Conservation (phyloP, 2,113 vertebrate species). For the Xyliphius kryptos region DNA sequence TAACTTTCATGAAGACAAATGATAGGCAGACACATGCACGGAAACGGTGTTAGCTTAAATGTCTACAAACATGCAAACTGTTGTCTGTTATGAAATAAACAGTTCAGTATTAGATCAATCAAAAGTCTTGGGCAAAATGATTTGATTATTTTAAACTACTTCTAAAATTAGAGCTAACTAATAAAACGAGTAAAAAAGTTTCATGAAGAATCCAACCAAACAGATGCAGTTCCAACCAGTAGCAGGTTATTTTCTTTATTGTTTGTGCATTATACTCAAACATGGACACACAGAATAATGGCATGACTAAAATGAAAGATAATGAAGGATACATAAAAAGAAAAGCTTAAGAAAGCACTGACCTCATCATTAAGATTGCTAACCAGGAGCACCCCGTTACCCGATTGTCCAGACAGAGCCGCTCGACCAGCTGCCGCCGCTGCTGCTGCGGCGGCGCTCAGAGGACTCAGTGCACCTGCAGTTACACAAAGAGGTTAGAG, state of each 20-base stretch:
- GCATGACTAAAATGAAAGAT: slow-evolving; percentile 24
- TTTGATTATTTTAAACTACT: slow-evolving; percentile 24
- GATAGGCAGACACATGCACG: no score
- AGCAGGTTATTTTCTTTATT: slow-evolving; percentile 9
- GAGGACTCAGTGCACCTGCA: slow-evolving; percentile 89
- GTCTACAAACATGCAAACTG: no score
- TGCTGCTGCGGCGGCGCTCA: slow-evolving; percentile 86
- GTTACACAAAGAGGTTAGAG: no score
- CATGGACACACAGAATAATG: slow-evolving; percentile 27
- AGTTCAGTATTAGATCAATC: no score
- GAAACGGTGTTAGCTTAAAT: no score
- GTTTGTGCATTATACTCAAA: slow-evolving; percentile 9
- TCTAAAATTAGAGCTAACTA: background rate
- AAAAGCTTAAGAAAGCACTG: slow-evolving; percentile 58
- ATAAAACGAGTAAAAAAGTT: background rate
- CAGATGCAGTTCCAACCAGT: slow-evolving; percentile 23
- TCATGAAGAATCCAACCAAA: slow-evolving; percentile 23
- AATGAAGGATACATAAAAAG: background rate
- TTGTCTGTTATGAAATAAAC: no score
- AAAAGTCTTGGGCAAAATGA: slow-evolving; percentile 15
- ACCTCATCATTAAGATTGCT: slow-evolving; percentile 99
- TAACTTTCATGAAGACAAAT: no score
- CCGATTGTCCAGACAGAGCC: slow-evolving; percentile 83
- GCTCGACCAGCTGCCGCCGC: slow-evolving; percentile 90
- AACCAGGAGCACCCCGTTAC: slow-evolving; percentile 88